A percentile compares a stretch with the other conserved stretches of the same genome.
These are phyloP conservation scores for Ptychoptera albimana DNA, from an alignment of 2,888 invertebrate species.

Conservation along the genomic window DNA sequence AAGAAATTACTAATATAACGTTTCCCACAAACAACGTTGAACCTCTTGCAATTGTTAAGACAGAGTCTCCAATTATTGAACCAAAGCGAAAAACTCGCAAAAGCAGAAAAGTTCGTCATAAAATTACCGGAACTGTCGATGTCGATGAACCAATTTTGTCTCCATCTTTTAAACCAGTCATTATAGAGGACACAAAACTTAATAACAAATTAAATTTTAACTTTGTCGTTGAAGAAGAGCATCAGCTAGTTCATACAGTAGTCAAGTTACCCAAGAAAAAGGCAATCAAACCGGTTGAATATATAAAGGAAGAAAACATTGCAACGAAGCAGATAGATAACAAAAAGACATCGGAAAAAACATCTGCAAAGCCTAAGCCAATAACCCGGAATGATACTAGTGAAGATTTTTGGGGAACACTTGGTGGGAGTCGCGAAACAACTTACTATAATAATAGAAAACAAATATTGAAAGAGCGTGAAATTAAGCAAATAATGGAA, in stretches of 20 bases:
- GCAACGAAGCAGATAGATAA: not conserved
- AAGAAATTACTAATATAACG: not conserved
- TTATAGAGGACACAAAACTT: not conserved
- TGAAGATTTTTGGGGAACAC: slow-evolving; percentile 47
- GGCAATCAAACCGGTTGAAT: too few relatives aligned
- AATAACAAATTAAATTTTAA: slow-evolving; percentile 9
- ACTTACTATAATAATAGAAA: slow-evolving; percentile 41
- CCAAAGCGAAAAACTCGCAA: not conserved
- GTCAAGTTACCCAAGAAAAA: slow-evolving; percentile 27
- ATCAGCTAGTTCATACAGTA: slow-evolving; percentile 22
- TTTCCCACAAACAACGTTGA: slow-evolving; percentile 18
- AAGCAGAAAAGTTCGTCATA: slow-evolving; percentile 23
- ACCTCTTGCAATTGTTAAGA: slow-evolving; percentile 11
- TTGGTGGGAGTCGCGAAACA: slow-evolving; percentile 49
- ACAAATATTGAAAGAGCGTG: slow-evolving; percentile 17
- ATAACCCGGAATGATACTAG: slow-evolving; percentile 19
- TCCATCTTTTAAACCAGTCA: slow-evolving; percentile 8
- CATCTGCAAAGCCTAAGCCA: slow-evolving; percentile 7
- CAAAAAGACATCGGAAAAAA: not conserved
- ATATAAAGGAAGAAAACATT: slow-evolving; percentile 2
- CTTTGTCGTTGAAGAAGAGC: slow-evolving; percentile 27
- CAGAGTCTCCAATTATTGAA: not conserved
- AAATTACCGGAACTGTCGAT: slow-evolving; percentile 25
- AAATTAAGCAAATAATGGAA: slow-evolving; percentile 1
- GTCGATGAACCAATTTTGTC: slow-evolving; percentile 13